A percentile compares a stretch with the other conserved stretches of the same genome.
These are phyloP conservation scores for Pampusana beccarii DNA, from an alignment of 2,113 vertebrate genomes.

Conservation along the genomic window DNA sequence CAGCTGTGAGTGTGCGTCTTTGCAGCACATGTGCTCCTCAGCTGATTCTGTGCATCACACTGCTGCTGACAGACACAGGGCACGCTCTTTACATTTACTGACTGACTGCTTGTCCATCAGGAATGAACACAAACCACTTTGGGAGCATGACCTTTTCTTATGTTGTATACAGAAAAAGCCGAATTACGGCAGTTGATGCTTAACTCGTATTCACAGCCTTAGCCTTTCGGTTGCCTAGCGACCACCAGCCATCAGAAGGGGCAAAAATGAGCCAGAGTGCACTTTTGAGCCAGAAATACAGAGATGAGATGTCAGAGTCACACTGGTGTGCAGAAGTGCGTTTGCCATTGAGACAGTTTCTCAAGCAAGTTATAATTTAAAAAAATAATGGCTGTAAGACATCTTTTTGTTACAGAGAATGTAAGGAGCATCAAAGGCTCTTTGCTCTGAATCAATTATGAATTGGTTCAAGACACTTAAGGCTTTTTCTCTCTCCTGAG, in stretches of 20 bases:
- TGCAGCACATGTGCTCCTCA: conserved; percentile 56
- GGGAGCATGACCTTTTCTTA: neutral
- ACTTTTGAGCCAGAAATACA: conserved; percentile 27
- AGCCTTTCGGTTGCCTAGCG: conserved; percentile 57
- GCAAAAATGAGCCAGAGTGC: neutral
- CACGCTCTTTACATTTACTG: conserved; percentile 36
- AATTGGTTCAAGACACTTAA: neutral
- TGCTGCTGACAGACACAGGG: conserved; percentile 60
- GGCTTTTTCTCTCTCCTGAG: neutral
- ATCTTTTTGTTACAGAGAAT: neutral
- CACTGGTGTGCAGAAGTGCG: neutral
- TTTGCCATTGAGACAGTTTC: neutral
- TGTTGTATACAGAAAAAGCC: conserved; percentile 12
- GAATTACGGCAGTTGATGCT: conserved; percentile 35
- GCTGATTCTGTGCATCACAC: conserved; percentile 59
- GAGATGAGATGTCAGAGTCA: conserved; percentile 28
- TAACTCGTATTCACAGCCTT: conserved; percentile 41
- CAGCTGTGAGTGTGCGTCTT: conserved; percentile 35
- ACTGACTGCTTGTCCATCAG: conserved; percentile 60
- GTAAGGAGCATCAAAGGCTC: neutral
- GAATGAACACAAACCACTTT: conserved; percentile 52
- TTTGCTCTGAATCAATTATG: neutral
- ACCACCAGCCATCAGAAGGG: neutral
- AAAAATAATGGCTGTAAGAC: neutral
- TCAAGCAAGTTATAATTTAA: neutral